Conservation (phyloP, 2,888 invertebrate genomes). For the Nineta flava region DNA sequence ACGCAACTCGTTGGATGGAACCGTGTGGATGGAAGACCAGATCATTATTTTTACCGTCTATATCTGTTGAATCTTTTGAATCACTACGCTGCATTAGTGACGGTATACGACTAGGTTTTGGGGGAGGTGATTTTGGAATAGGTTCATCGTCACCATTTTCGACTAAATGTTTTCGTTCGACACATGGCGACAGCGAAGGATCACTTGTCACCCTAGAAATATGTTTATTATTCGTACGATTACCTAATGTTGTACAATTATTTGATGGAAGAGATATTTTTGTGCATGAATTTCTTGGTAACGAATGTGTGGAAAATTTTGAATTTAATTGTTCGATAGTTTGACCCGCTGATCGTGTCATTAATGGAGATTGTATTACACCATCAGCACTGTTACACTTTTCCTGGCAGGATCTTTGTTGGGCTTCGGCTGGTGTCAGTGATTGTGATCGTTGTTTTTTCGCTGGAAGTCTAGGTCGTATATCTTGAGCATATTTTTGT, state of each 20-base stretch:
- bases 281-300: constrained; percentile 32
- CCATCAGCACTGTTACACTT: constrained; percentile 57
- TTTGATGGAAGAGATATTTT: constrained; percentile 34
- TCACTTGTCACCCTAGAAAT: constrained; percentile 45
- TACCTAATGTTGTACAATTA: constrained; percentile 27
- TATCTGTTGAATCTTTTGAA: constrained; percentile 22
- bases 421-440: constrained; percentile 46
- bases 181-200: constrained; percentile 35
- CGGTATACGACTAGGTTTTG: constrained; percentile 49
- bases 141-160: constrained; percentile 36
- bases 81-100: constrained; percentile 25
- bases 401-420: constrained; percentile 31
- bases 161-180: constrained; percentile 39
- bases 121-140: constrained; percentile 33
- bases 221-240: constrained; percentile 31
- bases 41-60: constrained; percentile 18
- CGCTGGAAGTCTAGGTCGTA: constrained; percentile 32
- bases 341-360: constrained; percentile 28
- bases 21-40: constrained; percentile 24
- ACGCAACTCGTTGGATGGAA: constrained; percentile 32
- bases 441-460: constrained; percentile 67
- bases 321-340: constrained; percentile 19
- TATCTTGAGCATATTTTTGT: constrained; percentile 28
- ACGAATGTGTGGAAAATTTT: constrained; percentile 40
- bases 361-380: constrained; percentile 37